Evolutionary conservation across 2,888 invertebrate species (phyloP).

Genomic region (Callyntrura guangdongensis): DNA sequence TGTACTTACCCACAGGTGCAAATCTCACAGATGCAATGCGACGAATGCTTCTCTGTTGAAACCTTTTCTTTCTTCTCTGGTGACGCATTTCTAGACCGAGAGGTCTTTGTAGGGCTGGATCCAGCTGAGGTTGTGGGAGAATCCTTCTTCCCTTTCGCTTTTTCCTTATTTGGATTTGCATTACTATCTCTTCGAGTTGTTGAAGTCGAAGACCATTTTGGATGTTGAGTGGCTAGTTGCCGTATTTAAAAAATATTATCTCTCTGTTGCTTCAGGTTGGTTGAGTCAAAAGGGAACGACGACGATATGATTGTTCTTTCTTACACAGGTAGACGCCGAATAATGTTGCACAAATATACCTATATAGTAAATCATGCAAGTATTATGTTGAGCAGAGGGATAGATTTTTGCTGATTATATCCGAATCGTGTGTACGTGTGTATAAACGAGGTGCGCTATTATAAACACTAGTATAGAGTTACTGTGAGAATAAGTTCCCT

Average conservation of each 20-base stretch:
- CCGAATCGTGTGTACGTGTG: conserved; percentile 56
- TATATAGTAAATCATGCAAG: neutral
- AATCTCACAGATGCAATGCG: conserved; percentile 94
- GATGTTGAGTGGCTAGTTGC: conserved; percentile 18
- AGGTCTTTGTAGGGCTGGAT: conserved; percentile 72
- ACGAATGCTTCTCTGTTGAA: conserved; percentile 36
- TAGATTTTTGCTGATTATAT: conserved; percentile 52
- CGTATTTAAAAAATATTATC: neutral
- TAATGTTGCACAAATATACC: neutral
- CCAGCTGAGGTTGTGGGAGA: conserved; percentile 73
- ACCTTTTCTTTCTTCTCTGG: conserved; percentile 54
- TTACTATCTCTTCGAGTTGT: conserved; percentile 71
- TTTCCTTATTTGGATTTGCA: conserved; percentile 76
- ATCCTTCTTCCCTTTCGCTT: conserved; percentile 77
- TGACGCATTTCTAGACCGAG: conserved; percentile 54
- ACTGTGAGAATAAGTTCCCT: neutral
- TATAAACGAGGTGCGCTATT: neutral
- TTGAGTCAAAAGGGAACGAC: conserved; percentile 37
- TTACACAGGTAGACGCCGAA: neutral
- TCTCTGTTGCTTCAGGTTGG: conserved; percentile 50
- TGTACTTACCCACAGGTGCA: conserved; percentile 95
- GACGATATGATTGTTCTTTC: conserved; percentile 29
- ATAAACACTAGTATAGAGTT: neutral
- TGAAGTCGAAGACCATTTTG: conserved; percentile 64
- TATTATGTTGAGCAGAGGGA: conserved; percentile 4